Conservation (phyloP, 92 coral and sea anemone genomes). For the Phenganax subtilis region DNA sequence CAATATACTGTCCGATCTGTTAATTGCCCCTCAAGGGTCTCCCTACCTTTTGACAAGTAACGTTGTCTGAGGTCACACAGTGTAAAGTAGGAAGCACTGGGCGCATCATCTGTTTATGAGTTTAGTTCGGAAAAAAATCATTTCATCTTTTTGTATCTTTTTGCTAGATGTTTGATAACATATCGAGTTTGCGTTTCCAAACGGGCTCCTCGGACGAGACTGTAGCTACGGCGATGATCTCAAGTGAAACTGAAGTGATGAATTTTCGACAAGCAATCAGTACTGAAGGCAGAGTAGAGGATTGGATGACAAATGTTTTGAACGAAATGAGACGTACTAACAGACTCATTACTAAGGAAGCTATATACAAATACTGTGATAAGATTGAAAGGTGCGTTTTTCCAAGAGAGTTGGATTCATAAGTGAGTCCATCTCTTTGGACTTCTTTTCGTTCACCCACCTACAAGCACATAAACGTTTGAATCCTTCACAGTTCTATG, state of each 20-base stretch:
- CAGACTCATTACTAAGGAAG: conserved; percentile 93
- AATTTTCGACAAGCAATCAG: conserved; percentile 86
- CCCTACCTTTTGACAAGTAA: too few relatives aligned
- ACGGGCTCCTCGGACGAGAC: conserved; percentile 86
- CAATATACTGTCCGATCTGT: too few relatives aligned
- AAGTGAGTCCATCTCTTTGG: neutral
- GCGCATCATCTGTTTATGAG: neutral
- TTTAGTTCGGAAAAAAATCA: neutral
- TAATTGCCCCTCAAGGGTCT: too few relatives aligned
- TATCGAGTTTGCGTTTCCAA: conserved; percentile 88
- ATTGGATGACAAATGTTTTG: conserved; percentile 99
- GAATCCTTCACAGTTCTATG: too few relatives aligned
- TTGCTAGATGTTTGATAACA: conserved; percentile 95
- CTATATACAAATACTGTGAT: conserved; percentile 82
- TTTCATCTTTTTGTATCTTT: neutral
- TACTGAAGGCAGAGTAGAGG: conserved; percentile 97
- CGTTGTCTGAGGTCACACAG: too few relatives aligned
- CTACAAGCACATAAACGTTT: too few relatives aligned
- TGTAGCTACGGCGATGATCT: conserved; percentile 85
- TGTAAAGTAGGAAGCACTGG: too few relatives aligned
- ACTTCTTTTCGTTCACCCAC: neutral
- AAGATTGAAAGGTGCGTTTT: conserved; percentile 61
- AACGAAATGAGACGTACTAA: conserved; percentile 98
- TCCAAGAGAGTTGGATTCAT: neutral
- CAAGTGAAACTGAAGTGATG: conserved; percentile 93